Conservation (phyloP, 2,888 invertebrate species). For the Lithophane socia region DNA sequence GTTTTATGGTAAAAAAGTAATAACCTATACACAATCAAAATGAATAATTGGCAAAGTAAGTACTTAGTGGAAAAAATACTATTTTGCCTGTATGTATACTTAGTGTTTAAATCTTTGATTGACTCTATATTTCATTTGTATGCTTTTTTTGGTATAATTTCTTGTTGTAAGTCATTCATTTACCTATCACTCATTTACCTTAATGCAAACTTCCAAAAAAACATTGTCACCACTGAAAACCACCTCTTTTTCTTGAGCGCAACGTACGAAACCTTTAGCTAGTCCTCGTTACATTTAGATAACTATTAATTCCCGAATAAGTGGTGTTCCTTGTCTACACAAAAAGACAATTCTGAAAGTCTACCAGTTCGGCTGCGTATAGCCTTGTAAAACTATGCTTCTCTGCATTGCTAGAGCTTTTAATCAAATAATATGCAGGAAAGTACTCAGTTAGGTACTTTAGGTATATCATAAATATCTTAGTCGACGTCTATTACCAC, state of each 20-base stretch:
- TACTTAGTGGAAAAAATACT: not conserved
- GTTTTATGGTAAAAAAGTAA: not conserved
- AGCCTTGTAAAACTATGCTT: not conserved
- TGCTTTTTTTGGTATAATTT: not conserved
- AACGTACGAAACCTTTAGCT: too few relatives aligned
- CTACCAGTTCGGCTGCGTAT: not conserved
- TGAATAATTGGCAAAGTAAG: not conserved
- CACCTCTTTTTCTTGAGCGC: not conserved
- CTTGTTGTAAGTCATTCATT: not conserved
- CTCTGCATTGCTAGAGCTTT: not conserved
- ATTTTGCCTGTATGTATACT: not conserved
- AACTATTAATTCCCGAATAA: too few relatives aligned
- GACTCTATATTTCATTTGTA: not conserved
- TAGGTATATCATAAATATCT: slow-evolving; percentile 69
- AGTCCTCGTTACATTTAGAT: not conserved
- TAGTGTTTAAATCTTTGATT: not conserved
- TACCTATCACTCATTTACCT: not conserved
- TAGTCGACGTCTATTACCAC: slow-evolving; percentile 68
- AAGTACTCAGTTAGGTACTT: slow-evolving; percentile 30
- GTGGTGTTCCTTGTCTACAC: not conserved
- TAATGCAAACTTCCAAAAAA: not conserved
- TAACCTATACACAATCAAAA: not conserved
- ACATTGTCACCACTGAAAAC: not conserved
- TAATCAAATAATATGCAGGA: slow-evolving; percentile 32
- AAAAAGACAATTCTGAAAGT: not conserved